These are phyloP conservation scores for Phalanger gymnotis DNA, from an alignment of 2,797 vertebrate species.

Conservation along the genomic window DNA sequence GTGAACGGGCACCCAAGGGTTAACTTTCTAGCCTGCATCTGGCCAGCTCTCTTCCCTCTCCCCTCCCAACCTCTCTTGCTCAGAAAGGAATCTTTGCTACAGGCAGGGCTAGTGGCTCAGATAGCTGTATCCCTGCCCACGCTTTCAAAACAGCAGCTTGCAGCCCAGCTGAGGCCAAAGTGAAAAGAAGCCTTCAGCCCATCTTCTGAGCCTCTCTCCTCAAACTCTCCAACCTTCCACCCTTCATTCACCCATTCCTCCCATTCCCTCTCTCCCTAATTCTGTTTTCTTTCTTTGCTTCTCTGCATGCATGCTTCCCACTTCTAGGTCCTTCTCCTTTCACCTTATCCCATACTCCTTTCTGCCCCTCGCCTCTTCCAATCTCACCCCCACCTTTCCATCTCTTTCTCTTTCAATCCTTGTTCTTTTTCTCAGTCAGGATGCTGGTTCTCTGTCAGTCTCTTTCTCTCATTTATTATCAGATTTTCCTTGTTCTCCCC, in stretches of 20 bases:
- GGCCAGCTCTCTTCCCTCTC: constrained; percentile 52
- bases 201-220: not conserved
- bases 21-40: constrained; percentile 57
- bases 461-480: not conserved
- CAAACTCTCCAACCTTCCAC: not conserved
- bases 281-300: not conserved
- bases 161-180: not conserved
- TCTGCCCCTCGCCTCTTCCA: not conserved
- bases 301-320: not conserved
- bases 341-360: not conserved
- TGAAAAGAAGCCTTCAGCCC: not conserved
- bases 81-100: constrained; percentile 30
- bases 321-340: not conserved
- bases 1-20: constrained; percentile 35
- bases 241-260: not conserved
- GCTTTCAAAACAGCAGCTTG: not conserved
- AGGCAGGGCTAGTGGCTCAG: constrained; percentile 11
- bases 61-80: constrained; percentile 47
- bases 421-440: not conserved
- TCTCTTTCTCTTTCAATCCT: not conserved
- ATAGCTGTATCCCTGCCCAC: not conserved
- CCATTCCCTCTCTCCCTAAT: not conserved
- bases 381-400: not conserved
- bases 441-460: not conserved
- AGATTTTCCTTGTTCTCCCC: not conserved